Base-by-base conservation (phyloP, 2,797 vertebrate genomes). In the Borostomias antarcticus region DNA sequence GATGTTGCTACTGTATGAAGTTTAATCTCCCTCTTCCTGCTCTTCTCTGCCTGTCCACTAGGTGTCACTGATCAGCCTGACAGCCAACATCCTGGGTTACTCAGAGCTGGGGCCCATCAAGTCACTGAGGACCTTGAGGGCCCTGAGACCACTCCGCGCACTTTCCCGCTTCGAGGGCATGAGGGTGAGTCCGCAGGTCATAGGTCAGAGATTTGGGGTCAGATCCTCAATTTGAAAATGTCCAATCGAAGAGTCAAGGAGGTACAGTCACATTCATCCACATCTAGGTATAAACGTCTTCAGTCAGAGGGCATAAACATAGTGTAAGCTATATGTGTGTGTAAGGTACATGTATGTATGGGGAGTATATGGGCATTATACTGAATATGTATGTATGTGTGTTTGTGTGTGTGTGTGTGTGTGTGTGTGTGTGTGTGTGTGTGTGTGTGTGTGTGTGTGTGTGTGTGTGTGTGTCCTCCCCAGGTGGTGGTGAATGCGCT, bases 91-190 rank as follows among this genome's bases (percentile, higher is more conserved):
- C 82, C 9, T 99, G 86, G 97, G 96, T 62, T 98, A 96, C 71
- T 95, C 96, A 0, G 95, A 98, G 60, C 89, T 98, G 62, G 95
- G 95, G 72, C 87, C 96, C 75, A 97, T 99, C 77, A 98, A 98
- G 73, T 98, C 96, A 28, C 88, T 99, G 76, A 73, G 97, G 81
- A 98, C 96, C 0, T 87, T 99, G 63, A 84, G 97, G 66, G 96
- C 97, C 4, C 83, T 98, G 69, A 91, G 96, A 30, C 96, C 97
- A 0, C 86, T 99, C 63, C 92, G 96, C 23, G 95, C 96, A 0
- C 86, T 99, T 62, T 98, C 96, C 62, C 92, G 97, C 76, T 99
- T 98, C 45, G 94, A 98, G 81, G 97, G 97, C 83, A 98, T 98
- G 96, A 95, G 93, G 93, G 97, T 98, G 81, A 83, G 93, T 33